Evolutionary conservation across 1,140 invertebrate genomes (phyloP).

Genomic region (Papilio aristodemus): DNA sequence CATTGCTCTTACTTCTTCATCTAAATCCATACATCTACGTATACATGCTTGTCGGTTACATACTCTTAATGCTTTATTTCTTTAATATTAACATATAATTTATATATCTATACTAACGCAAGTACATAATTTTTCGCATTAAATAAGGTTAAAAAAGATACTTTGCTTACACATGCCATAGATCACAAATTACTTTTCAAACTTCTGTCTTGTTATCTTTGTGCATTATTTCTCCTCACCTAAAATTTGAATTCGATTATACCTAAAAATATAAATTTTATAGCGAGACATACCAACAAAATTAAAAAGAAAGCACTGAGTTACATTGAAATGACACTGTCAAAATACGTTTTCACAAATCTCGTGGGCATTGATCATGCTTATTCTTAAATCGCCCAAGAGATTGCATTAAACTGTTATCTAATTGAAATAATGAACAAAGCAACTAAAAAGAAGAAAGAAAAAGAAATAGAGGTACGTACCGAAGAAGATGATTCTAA

Average conservation of each 20-base stretch:
- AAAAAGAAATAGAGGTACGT: constrained; percentile 34
- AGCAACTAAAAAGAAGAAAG: constrained; percentile 39
- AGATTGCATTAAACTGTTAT: constrained; percentile 7
- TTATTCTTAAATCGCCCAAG: constrained; percentile 31
- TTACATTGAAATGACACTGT: constrained; percentile 17
- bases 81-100: too few relatives aligned
- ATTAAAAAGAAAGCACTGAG: constrained; percentile 10
- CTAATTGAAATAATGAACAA: constrained; percentile 39
- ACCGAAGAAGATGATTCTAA: constrained; percentile 37
- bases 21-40: too few relatives aligned
- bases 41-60: too few relatives aligned
- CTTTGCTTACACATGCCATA: too few relatives aligned
- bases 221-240: background rate
- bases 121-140: too few relatives aligned
- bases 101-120: too few relatives aligned
- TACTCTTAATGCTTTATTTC: too few relatives aligned
- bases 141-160: too few relatives aligned
- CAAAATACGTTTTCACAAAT: constrained; percentile 27
- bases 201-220: background rate
- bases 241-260: background rate
- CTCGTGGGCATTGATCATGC: constrained; percentile 43
- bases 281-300: background rate
- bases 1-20: too few relatives aligned
- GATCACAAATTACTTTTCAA: too few relatives aligned
- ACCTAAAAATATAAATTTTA: background rate